These are phyloP conservation scores for Clupea harengus DNA, from an alignment of 2,113 vertebrate genomes.

Conservation along the genomic window DNA sequence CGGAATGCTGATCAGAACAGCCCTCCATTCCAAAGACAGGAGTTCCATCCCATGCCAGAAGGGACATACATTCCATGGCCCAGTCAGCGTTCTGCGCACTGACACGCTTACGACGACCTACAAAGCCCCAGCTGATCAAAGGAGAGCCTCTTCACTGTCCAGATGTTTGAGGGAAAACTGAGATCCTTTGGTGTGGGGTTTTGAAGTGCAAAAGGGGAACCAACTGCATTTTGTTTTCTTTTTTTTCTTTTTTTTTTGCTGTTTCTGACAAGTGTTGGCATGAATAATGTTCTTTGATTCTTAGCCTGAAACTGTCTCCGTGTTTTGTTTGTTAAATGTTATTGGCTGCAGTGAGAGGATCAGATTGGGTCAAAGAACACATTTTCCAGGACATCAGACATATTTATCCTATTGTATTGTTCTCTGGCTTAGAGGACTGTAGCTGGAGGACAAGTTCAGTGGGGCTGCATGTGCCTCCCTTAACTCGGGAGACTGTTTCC, in stretches of 20 bases:
- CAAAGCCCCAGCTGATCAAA: background rate
- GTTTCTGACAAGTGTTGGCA: background rate
- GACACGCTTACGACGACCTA: background rate
- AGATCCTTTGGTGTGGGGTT: background rate
- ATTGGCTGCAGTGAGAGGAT: constrained; percentile 20
- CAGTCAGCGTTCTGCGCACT: background rate
- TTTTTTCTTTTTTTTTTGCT: background rate
- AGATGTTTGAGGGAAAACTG: background rate
- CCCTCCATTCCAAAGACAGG: background rate
- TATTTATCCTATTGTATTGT: constrained; percentile 23
- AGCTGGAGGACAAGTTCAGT: background rate
- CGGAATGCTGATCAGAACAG: constrained; percentile 35
- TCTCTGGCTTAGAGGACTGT: constrained; percentile 2
- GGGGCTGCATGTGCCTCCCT: background rate
- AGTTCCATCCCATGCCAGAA: background rate
- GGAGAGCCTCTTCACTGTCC: background rate
- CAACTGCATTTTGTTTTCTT: background rate
- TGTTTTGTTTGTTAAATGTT: background rate
- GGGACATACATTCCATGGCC: constrained; percentile 7
- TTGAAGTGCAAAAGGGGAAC: background rate
- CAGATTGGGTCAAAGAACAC: constrained; percentile 16
- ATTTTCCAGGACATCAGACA: constrained; percentile 12
- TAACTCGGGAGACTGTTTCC: constrained; percentile 35
- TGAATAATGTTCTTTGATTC: background rate
- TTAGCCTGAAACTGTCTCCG: background rate